Evolutionary conservation across 2,113 vertebrate genomes (phyloP).

Genomic region (Paedocypris sp.): DNA sequence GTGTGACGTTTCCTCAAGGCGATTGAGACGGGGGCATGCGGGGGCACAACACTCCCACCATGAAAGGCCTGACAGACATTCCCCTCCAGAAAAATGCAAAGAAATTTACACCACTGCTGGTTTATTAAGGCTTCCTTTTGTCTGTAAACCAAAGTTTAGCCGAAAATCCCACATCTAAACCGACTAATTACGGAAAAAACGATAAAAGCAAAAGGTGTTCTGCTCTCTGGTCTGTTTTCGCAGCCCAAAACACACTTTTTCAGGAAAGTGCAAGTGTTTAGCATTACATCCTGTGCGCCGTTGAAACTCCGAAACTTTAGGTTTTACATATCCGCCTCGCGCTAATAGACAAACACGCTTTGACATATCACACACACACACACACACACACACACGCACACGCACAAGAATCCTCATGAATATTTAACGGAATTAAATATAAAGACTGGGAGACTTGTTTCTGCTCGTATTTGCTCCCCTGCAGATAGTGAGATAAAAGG

Average conservation of each 20-base stretch:
- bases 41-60: neutral
- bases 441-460: constrained; percentile 51
- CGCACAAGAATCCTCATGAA: constrained; percentile 59
- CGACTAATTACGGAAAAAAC: neutral
- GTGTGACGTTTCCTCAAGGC: constrained; percentile 53
- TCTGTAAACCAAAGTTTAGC: too few relatives aligned
- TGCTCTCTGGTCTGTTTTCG: neutral
- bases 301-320: constrained; percentile 29
- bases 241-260: neutral
- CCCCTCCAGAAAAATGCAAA: neutral
- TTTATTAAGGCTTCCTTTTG: neutral
- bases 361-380: constrained; percentile 64
- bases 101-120: neutral
- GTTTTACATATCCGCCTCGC: constrained; percentile 41
- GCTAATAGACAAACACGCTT: constrained; percentile 68
- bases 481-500: constrained; percentile 62
- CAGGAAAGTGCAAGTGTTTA: neutral
- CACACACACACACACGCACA: too few relatives aligned
- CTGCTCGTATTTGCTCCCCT: constrained; percentile 60
- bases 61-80: neutral
- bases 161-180: neutral
- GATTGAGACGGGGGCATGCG: neutral
- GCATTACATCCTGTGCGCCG: too few relatives aligned
- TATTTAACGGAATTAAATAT: constrained; percentile 60
- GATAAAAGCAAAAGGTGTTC: neutral